phyloP scores from a whole-genome alignment of 2,113 vertebrate genomes.

The Platanista minor region DNA sequence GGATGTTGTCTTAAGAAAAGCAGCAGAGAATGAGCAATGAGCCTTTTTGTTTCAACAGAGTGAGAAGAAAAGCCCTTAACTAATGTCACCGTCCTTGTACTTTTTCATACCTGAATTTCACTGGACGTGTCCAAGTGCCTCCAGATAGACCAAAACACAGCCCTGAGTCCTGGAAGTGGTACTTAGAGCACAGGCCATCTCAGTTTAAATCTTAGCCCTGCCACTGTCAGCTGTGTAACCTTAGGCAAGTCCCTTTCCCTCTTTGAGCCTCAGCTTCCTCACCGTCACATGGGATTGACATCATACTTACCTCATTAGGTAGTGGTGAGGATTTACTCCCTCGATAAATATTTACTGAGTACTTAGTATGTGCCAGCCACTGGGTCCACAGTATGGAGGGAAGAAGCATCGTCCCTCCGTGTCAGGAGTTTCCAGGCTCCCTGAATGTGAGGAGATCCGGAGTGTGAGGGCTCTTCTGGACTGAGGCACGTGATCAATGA shows the following conservation, averaged over 20 bases:
- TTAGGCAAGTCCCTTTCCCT: not conserved
- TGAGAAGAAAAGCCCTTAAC: not conserved
- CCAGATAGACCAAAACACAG: not conserved
- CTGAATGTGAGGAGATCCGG: not conserved
- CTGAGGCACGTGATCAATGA: not conserved
- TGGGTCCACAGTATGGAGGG: not conserved
- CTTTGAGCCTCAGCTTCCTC: not conserved
- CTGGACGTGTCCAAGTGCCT: not conserved
- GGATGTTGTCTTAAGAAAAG: not conserved
- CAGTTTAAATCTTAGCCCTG: not conserved
- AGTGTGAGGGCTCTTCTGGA: not conserved
- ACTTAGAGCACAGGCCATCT: not conserved
- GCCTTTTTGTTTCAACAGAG: not conserved
- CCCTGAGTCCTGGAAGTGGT: not conserved
- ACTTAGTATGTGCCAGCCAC: not conserved
- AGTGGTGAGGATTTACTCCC: not conserved
- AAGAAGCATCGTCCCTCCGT: too few species aligned
- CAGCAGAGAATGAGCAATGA: not conserved
- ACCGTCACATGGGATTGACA: not conserved
- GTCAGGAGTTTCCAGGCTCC: not conserved
- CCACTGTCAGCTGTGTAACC: too few species aligned
- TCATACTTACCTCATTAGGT: not conserved
- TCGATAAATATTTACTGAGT: not conserved
- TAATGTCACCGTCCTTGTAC: not conserved
- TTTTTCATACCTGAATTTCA: not conserved